Evolutionary conservation across 2,888 invertebrate species (phyloP).

Genomic region (Omphaloscelis lunosa): DNA sequence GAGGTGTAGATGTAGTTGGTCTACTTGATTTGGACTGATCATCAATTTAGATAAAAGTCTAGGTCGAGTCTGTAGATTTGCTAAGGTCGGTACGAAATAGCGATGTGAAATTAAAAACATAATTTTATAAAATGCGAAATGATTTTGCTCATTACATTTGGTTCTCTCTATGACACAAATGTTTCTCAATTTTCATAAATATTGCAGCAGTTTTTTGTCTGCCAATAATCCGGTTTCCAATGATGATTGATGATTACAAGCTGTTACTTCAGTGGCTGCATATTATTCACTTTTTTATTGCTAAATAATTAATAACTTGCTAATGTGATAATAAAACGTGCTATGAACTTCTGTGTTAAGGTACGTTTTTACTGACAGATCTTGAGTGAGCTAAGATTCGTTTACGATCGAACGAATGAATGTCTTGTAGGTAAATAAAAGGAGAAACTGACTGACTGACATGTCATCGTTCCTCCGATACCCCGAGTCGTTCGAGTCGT

Average conservation of each 20-base stretch:
- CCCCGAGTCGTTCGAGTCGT: too few relatives aligned
- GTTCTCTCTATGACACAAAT: slow-evolving; percentile 15
- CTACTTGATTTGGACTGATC: neutral
- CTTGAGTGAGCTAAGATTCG: neutral
- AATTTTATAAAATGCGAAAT: neutral
- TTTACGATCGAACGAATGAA: neutral
- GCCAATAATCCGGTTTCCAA: slow-evolving; percentile 40
- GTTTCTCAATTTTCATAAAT: slow-evolving; percentile 18
- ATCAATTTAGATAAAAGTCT: slow-evolving; percentile 5
- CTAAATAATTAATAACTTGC: slow-evolving; percentile 61
- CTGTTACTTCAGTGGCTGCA: slow-evolving; percentile 42
- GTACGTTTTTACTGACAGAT: slow-evolving; percentile 35
- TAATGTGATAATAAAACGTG: slow-evolving; percentile 61
- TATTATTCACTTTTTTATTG: slow-evolving; percentile 64
- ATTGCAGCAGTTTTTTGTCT: slow-evolving; percentile 10
- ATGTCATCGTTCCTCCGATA: neutral
- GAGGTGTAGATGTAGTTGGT: too few relatives aligned
- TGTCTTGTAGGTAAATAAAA: neutral
- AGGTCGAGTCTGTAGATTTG: neutral
- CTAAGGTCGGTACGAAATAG: neutral
- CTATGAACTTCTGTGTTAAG: slow-evolving; percentile 54
- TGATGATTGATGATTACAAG: slow-evolving; percentile 47
- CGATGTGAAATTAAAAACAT: neutral
- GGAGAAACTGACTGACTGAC: neutral
- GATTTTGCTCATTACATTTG: slow-evolving; percentile 2